These are phyloP conservation scores for Lanius ludovicianus DNA, from an alignment of 2,113 vertebrate genomes.

Conservation along the genomic window DNA sequence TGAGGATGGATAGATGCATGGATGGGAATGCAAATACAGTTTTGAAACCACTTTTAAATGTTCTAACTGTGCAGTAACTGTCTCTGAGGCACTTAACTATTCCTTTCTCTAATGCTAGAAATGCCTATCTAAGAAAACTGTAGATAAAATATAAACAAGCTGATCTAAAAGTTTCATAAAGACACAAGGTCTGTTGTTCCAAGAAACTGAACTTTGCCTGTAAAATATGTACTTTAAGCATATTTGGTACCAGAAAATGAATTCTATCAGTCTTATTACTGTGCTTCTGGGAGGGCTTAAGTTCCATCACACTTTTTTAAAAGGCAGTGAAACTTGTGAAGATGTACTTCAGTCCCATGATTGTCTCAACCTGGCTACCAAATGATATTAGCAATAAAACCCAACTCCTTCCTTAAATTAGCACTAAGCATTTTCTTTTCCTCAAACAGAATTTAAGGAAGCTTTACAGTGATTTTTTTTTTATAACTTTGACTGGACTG, in stretches of 20 bases:
- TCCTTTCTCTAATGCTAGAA: background rate
- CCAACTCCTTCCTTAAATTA: conserved; percentile 26
- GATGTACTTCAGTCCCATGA: conserved; percentile 7
- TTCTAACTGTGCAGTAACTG: background rate
- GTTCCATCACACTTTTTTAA: background rate
- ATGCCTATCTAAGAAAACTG: background rate
- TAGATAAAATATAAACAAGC: background rate
- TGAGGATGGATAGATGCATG: background rate
- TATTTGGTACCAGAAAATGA: conserved; percentile 9
- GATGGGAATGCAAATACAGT: background rate
- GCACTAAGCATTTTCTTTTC: background rate
- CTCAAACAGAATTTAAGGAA: conserved; percentile 55
- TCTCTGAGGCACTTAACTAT: background rate
- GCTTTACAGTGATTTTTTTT: conserved; percentile 45
- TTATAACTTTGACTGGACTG: conserved; percentile 38
- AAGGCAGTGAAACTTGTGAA: conserved; percentile 8
- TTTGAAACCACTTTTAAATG: background rate
- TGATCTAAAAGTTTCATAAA: background rate
- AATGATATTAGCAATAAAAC: conserved; percentile 15
- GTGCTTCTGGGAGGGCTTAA: conserved; percentile 27
- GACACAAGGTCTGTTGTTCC: background rate
- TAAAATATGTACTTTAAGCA: background rate
- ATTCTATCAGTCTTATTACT: conserved; percentile 46
- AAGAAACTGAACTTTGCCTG: background rate
- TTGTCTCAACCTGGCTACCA: conserved; percentile 24